A percentile compares a stretch with the other conserved stretches of the same genome.
Evolutionary conservation across 92 coral and sea anemone genomes (phyloP).

Genomic region (Bergia sp.): DNA sequence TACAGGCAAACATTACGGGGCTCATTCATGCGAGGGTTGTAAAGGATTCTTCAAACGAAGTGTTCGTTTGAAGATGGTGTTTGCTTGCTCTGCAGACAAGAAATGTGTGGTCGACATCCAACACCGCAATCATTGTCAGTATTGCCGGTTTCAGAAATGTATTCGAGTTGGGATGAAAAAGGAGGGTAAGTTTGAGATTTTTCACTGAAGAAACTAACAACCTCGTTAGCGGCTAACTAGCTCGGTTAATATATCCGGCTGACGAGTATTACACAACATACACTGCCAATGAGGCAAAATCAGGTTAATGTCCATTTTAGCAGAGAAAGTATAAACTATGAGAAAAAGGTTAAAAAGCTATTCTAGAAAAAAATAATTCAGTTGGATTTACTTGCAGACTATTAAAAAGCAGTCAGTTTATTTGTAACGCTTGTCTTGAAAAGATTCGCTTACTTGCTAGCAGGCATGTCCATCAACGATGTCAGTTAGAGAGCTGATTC

Average conservation of each 20-base stretch:
- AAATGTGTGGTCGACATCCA: conserved; percentile 76
- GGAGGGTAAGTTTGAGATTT: conserved; percentile 50
- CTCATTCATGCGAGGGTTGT: conserved; percentile 81
- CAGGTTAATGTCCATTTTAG: no score
- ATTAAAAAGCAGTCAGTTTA: no score
- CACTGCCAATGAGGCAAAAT: background rate
- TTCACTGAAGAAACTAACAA: background rate
- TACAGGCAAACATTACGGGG: conserved; percentile 83
- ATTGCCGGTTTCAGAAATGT: conserved; percentile 80
- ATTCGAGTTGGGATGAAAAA: conserved; percentile 77
- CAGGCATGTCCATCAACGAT: no score
- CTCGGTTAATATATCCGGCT: no score
- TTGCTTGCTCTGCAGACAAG: conserved; percentile 68
- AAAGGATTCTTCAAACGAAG: conserved; percentile 84
- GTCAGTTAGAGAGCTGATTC: no score
- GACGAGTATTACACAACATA: background rate
- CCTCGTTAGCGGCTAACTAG: background rate
- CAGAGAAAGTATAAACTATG: background rate
- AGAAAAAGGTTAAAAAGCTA: no score
- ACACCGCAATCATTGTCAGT: conserved; percentile 80
- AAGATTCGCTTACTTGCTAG: no score
- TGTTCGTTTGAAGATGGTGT: conserved; percentile 77
- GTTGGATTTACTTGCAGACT: no score
- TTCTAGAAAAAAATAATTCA: no score
- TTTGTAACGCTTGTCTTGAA: no score